Evolutionary conservation across 1,140 invertebrate species (phyloP).

Genomic region (Procambarus clarkii): DNA sequence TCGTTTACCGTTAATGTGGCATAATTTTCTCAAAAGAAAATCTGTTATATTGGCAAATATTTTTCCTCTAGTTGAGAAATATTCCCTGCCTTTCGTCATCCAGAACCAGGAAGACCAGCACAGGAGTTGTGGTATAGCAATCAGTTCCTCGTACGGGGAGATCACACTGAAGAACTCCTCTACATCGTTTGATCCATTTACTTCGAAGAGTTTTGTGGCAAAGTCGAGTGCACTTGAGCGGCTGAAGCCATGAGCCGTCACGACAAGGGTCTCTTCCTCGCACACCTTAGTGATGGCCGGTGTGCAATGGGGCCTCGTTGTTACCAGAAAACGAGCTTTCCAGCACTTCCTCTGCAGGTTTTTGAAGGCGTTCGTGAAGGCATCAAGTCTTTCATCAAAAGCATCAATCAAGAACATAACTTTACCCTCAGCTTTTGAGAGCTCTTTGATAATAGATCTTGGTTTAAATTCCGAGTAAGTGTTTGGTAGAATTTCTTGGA

Average conservation of each 20-base stretch:
- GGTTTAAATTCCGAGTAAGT: not conserved
- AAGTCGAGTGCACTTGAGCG: not conserved
- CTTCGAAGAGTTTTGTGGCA: not conserved
- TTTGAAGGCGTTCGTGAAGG: conserved; percentile 6
- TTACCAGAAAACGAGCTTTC: conserved; percentile 18
- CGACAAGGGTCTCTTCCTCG: not conserved
- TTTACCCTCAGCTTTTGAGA: not conserved
- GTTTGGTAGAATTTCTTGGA: not conserved
- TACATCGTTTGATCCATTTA: not conserved
- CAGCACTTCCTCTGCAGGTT: conserved; percentile 2
- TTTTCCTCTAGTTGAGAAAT: conserved; percentile 11
- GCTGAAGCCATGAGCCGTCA: conserved; percentile 29
- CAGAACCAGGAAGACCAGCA: conserved; percentile 34
- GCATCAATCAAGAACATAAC: conserved; percentile 31
- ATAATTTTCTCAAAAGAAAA: conserved; percentile 30
- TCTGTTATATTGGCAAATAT: conserved; percentile 32
- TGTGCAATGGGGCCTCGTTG: conserved; percentile 38
- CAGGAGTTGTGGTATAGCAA: conserved; percentile 32
- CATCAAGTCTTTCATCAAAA: conserved; percentile 19
- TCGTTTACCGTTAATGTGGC: conserved; percentile 35
- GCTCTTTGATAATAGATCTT: not conserved
- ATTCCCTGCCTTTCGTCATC: not conserved
- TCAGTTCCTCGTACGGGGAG: conserved; percentile 15
- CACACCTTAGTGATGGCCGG: conserved; percentile 1
- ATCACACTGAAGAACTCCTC: conserved; percentile 10